Percentiles rank a stretch among this genome's conserved stretches.
Conservation (phyloP, 2,113 vertebrate species). For the Phycodurus eques region DNA sequence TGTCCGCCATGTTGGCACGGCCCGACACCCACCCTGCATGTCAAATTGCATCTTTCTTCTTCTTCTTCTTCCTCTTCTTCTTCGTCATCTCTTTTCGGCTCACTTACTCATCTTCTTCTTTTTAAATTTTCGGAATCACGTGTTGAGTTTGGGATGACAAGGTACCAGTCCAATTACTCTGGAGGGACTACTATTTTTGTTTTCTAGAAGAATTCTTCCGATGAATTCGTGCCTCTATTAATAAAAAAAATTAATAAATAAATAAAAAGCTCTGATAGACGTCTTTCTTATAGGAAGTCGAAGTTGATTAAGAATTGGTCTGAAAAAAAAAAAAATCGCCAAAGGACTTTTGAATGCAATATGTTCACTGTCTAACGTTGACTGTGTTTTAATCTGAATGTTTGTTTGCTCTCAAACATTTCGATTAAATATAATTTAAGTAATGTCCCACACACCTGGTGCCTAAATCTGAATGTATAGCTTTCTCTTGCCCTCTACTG, state of each 20-base stretch:
- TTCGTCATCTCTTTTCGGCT: too few relatives aligned
- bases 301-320: not conserved
- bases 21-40: conserved; percentile 12
- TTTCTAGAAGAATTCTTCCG: too few relatives aligned
- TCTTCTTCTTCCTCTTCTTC: not conserved
- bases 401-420: not conserved
- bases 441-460: not conserved
- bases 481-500: conserved; percentile 43
- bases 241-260: too few relatives aligned
- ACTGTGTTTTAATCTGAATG: not conserved
- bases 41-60: not conserved
- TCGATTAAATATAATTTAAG: not conserved
- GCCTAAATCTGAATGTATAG: not conserved
- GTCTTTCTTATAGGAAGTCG: too few relatives aligned
- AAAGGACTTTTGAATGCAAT: not conserved
- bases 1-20: conserved; percentile 31
- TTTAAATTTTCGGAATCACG: not conserved
- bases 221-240: too few relatives aligned
- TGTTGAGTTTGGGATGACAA: not conserved
- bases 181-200: not conserved
- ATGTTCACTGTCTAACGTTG: not conserved
- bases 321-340: not conserved
- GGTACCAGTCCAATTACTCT: not conserved
- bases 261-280: not conserved
- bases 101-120: too few relatives aligned